Evolutionary conservation across 2,113 vertebrate genomes (phyloP).

Genomic region (Meleagris gallopavo): DNA sequence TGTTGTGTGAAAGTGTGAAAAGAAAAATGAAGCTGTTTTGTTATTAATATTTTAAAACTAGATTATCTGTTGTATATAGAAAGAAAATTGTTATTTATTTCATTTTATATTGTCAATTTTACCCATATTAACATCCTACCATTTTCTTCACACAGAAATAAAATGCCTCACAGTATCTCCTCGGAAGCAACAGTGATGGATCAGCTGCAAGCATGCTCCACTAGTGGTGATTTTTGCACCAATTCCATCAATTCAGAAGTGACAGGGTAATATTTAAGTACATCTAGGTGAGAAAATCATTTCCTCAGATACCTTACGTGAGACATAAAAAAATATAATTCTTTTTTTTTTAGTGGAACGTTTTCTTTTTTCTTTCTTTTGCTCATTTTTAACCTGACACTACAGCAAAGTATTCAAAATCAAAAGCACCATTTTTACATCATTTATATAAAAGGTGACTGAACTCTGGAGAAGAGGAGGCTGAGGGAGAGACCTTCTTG

Average conservation of each 20-base stretch:
- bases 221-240: background rate
- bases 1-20: background rate
- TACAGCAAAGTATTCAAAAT: background rate
- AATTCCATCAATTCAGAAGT: background rate
- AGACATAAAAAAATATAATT: background rate
- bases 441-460: background rate
- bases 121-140: background rate
- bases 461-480: background rate
- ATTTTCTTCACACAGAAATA: background rate
- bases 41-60: slow-evolving; percentile 20
- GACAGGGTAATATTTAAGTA: background rate
- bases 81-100: background rate
- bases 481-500: background rate
- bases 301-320: background rate
- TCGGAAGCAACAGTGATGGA: background rate
- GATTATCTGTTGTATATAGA: background rate
- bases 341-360: background rate
- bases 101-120: background rate
- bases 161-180: background rate
- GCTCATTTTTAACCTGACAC: background rate
- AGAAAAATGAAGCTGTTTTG: background rate
- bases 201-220: background rate
- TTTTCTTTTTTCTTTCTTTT: background rate
- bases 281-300: background rate
- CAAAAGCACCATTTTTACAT: background rate